Evolutionary conservation across 2,113 vertebrate genomes (phyloP).

Genomic region (Narcine bancroftii): DNA sequence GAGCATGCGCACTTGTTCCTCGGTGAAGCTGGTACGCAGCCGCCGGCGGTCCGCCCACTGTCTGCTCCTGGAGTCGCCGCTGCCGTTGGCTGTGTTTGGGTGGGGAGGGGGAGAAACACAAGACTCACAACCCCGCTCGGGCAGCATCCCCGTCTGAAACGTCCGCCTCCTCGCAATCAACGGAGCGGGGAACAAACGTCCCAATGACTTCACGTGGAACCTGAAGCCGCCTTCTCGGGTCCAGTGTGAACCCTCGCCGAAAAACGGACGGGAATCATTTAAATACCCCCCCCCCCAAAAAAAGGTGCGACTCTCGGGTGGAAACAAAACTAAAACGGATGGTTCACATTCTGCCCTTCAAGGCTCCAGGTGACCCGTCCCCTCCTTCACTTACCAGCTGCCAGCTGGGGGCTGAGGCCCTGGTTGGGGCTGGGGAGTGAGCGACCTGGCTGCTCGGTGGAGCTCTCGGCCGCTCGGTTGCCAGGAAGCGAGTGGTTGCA

Average conservation of each 20-base stretch:
- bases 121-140: too few species aligned
- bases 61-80: not conserved
- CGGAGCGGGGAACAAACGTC: not conserved
- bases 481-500: not conserved
- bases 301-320: too few species aligned
- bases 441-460: not conserved
- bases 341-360: too few species aligned
- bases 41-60: not conserved
- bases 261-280: too few species aligned
- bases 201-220: not conserved
- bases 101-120: too few species aligned
- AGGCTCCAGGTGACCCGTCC: too few species aligned
- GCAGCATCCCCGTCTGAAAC: too few species aligned
- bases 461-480: not conserved
- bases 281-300: too few species aligned
- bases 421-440: not conserved
- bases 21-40: slow-evolving; percentile 11
- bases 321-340: too few species aligned
- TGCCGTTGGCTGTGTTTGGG: too few species aligned
- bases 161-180: not conserved
- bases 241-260: too few species aligned
- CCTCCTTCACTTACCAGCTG: not conserved
- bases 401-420: not conserved
- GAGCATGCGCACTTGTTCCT: slow-evolving; percentile 9
- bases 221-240: too few species aligned